Percentiles rank a stretch among this genome's conserved stretches.
phyloP scores from a whole-genome alignment of 2,113 vertebrate genomes.

The Trematocara stigmaticum region DNA sequence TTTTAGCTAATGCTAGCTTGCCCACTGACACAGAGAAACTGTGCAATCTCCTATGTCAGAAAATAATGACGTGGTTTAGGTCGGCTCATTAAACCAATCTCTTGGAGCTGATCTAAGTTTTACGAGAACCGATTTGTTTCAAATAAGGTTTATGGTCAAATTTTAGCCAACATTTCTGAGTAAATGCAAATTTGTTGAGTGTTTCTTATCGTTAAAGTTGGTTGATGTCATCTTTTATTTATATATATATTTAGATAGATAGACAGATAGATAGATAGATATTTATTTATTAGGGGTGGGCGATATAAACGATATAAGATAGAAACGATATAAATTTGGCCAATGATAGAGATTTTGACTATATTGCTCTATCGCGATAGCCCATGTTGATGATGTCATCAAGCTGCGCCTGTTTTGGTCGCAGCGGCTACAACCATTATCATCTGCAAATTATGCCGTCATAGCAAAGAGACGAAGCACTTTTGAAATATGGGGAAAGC shows the following conservation, averaged over 20 bases:
- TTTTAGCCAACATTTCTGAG: not conserved
- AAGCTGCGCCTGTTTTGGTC: too few relatives aligned
- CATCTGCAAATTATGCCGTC: too few relatives aligned
- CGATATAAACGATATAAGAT: too few relatives aligned
- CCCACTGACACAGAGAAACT: not conserved
- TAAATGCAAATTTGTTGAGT: not conserved
- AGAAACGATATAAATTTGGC: too few relatives aligned
- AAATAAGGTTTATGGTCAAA: not conserved
- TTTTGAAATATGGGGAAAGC: too few relatives aligned
- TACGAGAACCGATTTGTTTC: not conserved
- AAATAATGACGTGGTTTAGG: not conserved
- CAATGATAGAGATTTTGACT: too few relatives aligned
- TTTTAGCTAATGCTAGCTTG: not conserved
- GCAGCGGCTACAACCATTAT: too few relatives aligned
- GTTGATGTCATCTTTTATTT: not conserved
- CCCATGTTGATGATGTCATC: too few relatives aligned
- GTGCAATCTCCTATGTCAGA: not conserved
- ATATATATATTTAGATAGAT: not conserved
- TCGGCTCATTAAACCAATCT: not conserved
- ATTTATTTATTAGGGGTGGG: too few relatives aligned
- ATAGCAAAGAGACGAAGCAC: too few relatives aligned
- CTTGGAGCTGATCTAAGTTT: not conserved
- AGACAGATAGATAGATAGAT: too few relatives aligned
- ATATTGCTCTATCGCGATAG: too few relatives aligned
- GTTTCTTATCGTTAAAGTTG: not conserved